Percentiles rank a stretch among this genome's conserved stretches.
Conservation (phyloP, 2,113 vertebrate genomes). For the Oncorhynchus gorbuscha region DNA sequence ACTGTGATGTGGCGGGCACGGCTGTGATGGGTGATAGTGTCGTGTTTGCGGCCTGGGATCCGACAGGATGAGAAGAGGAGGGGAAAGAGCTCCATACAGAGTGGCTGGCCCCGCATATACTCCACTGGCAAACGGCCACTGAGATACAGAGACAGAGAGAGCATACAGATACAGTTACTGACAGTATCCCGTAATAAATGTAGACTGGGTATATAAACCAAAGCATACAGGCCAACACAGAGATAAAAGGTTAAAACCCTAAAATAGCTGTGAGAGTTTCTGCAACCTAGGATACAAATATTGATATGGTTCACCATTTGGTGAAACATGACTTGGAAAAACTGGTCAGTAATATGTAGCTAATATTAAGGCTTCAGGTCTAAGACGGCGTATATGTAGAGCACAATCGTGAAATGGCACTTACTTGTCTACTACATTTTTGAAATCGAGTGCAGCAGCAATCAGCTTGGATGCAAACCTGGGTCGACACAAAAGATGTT, state of each 20-base stretch:
- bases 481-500: background rate
- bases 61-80: slow-evolving; percentile 82
- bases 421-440: slow-evolving; percentile 73
- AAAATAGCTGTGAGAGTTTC: slow-evolving; percentile 24
- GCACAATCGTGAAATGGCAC: slow-evolving; percentile 28
- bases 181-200: slow-evolving; percentile 25
- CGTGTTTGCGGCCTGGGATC: slow-evolving; percentile 80
- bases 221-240: slow-evolving; percentile 23
- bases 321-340: too few relatives aligned
- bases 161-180: slow-evolving; percentile 23
- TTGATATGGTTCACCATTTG: background rate
- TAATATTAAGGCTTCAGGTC: background rate
- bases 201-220: slow-evolving; percentile 23
- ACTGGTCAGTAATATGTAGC: too few relatives aligned
- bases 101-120: slow-evolving; percentile 70
- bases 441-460: slow-evolving; percentile 79
- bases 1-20: slow-evolving; percentile 78
- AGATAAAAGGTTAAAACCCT: slow-evolving; percentile 1
- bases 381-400: background rate
- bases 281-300: background rate
- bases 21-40: slow-evolving; percentile 72
- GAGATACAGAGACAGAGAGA: background rate
- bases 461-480: slow-evolving; percentile 83
- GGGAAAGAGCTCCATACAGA: slow-evolving; percentile 80
- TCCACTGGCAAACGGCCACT: slow-evolving; percentile 74